Percentiles rank a stretch among this genome's conserved stretches.
Conservation (phyloP, 1,140 invertebrate species). For the Anagrus nilaparvatae region DNA sequence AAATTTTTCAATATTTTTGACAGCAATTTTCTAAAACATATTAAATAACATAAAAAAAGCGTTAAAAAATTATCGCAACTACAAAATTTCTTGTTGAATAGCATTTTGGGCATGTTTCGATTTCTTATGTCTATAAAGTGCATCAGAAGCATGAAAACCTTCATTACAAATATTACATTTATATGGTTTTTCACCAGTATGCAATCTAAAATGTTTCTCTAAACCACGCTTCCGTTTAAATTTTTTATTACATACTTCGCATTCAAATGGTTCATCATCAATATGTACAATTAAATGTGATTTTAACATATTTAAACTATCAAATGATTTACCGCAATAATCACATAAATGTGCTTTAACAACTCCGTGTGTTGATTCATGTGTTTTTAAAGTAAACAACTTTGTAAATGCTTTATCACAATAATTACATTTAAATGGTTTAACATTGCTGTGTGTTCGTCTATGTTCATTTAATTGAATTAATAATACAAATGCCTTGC, state of each 20-base stretch:
- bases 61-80: too few species aligned
- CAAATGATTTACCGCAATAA: constrained; percentile 66
- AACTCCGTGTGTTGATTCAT: constrained; percentile 59
- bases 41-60: too few species aligned
- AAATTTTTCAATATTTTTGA: too few species aligned
- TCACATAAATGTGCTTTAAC: constrained; percentile 62
- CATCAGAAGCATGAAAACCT: too few species aligned
- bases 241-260: constrained; percentile 58
- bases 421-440: constrained; percentile 55
- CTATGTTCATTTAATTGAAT: constrained; percentile 66
- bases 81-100: too few species aligned
- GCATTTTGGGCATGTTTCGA: too few species aligned
- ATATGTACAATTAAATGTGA: constrained; percentile 64
- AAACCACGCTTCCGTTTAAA: constrained; percentile 69
- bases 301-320: constrained; percentile 62
- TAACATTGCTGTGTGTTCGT: constrained; percentile 61
- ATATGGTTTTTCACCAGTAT: constrained; percentile 77
- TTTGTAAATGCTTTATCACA: constrained; percentile 68
- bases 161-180: constrained; percentile 70
- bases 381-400: constrained; percentile 61
- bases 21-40: too few species aligned
- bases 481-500: constrained; percentile 66
- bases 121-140: too few species aligned
- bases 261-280: constrained; percentile 59
- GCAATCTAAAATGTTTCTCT: constrained; percentile 66